Evolutionary conservation across 2,113 vertebrate genomes (phyloP).

Genomic region (Nothocercus julius): DNA sequence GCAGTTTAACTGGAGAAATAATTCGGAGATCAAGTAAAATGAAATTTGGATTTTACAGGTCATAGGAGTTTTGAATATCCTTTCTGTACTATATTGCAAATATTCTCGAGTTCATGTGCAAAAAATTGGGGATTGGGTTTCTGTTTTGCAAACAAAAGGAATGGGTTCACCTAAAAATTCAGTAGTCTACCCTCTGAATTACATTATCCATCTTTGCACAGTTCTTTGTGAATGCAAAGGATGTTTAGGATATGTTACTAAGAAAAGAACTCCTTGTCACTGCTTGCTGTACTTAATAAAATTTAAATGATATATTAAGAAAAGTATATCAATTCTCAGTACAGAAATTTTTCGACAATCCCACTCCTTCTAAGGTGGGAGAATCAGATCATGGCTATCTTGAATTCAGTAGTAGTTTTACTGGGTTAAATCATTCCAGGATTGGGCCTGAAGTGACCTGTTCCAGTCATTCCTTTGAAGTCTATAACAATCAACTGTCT

Average conservation of each 20-base stretch:
- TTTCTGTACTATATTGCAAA: background rate
- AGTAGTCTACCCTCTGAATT: conserved; percentile 31
- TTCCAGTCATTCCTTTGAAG: background rate
- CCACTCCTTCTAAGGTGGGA: background rate
- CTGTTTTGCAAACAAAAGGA: conserved; percentile 3
- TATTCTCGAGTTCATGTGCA: background rate
- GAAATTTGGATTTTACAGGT: background rate
- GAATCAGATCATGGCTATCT: background rate
- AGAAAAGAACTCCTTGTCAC: background rate
- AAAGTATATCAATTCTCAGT: background rate
- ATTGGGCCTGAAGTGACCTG: background rate
- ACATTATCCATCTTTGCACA: conserved; percentile 14
- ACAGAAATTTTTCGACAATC: background rate
- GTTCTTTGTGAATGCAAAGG: background rate
- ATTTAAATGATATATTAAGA: background rate
- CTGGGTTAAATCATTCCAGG: background rate
- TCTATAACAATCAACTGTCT: background rate
- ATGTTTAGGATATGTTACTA: background rate
- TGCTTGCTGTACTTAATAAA: background rate
- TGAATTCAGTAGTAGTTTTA: background rate
- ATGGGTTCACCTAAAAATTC: background rate
- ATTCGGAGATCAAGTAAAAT: background rate
- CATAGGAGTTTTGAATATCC: background rate
- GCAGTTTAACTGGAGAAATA: background rate
- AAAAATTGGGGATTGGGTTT: background rate